phyloP scores from a whole-genome alignment of 2,113 vertebrate genomes.

The Melospiza melodia region DNA sequence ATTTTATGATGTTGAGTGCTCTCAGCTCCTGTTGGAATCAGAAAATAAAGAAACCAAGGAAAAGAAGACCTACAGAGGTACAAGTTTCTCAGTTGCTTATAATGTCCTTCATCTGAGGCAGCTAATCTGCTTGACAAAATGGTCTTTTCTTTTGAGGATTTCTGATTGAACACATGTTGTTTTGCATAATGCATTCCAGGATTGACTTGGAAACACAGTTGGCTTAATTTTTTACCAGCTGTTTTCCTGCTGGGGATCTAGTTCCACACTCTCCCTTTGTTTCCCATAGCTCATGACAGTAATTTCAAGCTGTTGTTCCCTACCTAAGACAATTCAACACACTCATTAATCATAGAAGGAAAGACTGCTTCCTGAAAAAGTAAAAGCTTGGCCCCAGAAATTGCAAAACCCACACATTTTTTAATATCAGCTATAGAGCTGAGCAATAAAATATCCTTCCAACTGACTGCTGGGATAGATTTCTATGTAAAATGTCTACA shows the following conservation, averaged over 20 bases:
- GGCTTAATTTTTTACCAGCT: slow-evolving; percentile 45
- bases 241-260: slow-evolving; percentile 21
- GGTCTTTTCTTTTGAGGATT: slow-evolving; percentile 47
- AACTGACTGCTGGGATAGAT: not conserved
- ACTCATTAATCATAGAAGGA: not conserved
- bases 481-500: not conserved
- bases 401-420: not conserved
- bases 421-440: not conserved
- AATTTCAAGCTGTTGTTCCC: slow-evolving; percentile 31
- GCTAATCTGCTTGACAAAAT: not conserved
- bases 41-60: not conserved
- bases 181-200: slow-evolving; percentile 55
- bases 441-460: not conserved
- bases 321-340: slow-evolving; percentile 12
- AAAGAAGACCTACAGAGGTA: not conserved
- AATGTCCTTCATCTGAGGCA: not conserved
- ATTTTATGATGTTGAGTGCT: not conserved
- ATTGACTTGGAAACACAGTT: slow-evolving; percentile 49
- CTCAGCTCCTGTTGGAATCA: not conserved
- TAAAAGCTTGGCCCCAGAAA: not conserved
- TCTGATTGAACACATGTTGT: slow-evolving; percentile 23
- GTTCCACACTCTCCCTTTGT: slow-evolving; percentile 2
- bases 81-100: not conserved
- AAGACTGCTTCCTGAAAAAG: not conserved
- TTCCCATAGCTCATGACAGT: not conserved